These are phyloP conservation scores for Macaria notata DNA, from an alignment of 2,888 invertebrate species.

Conservation along the genomic window DNA sequence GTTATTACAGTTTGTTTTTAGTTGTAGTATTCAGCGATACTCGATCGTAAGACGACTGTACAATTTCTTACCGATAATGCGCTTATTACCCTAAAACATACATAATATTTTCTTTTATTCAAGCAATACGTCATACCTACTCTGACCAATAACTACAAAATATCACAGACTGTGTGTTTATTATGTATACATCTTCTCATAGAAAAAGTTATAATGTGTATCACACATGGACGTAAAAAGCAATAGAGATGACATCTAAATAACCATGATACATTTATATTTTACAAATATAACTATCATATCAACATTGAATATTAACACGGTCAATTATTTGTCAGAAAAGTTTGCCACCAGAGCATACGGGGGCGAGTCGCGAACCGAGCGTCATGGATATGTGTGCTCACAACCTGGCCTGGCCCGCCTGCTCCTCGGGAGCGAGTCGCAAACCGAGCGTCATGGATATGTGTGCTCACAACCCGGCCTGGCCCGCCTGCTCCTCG, in stretches of 20 bases:
- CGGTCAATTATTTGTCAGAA: slow-evolving; percentile 72
- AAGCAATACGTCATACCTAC: slow-evolving; percentile 79
- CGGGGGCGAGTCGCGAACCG: slow-evolving; percentile 14
- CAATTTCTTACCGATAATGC: slow-evolving; percentile 75
- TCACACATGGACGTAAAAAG: slow-evolving; percentile 81
- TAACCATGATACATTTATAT: slow-evolving; percentile 69
- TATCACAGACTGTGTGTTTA: slow-evolving; percentile 82
- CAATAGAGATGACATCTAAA: slow-evolving; percentile 76
- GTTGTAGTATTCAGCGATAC: slow-evolving; percentile 57
- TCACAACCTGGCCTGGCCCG: too few species aligned
- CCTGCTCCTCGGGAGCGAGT: too few species aligned
- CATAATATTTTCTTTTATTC: slow-evolving; percentile 67
- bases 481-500: slow-evolving; percentile 45
- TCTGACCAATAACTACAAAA: slow-evolving; percentile 81
- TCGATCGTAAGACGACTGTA: slow-evolving; percentile 71
- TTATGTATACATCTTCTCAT: slow-evolving; percentile 82
- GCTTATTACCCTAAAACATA: slow-evolving; percentile 76
- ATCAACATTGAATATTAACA: slow-evolving; percentile 62
- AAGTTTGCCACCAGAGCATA: slow-evolving; percentile 61
- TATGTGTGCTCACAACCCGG: slow-evolving; percentile 80
- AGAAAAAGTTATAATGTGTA: slow-evolving; percentile 78
- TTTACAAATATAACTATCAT: slow-evolving; percentile 61
- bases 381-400: too few species aligned
- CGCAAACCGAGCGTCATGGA: slow-evolving; percentile 43
- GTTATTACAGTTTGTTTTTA: slow-evolving; percentile 55